Percentiles rank a stretch among this genome's conserved stretches.
These are phyloP conservation scores for Urocolius indicus DNA, from an alignment of 2,113 vertebrate species.

Conservation along the genomic window DNA sequence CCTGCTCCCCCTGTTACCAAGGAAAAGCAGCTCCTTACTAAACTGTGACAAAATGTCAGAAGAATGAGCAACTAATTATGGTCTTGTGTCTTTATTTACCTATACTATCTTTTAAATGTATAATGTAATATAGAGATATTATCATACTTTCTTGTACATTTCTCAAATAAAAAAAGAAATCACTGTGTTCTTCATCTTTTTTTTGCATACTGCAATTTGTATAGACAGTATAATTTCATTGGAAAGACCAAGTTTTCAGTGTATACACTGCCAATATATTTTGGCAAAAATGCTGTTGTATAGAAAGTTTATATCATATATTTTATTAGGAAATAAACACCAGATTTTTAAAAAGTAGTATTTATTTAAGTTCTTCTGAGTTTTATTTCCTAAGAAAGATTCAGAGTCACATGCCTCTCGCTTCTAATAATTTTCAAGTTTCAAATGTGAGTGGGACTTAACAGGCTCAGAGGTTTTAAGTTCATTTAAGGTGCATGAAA, in stretches of 20 bases:
- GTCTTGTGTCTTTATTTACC: not conserved
- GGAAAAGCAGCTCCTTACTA: too few relatives aligned
- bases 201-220: not conserved
- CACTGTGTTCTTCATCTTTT: not conserved
- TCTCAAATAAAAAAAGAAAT: constrained; percentile 13
- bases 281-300: not conserved
- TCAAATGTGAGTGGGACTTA: not conserved
- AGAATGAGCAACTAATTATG: not conserved
- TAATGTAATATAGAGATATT: not conserved
- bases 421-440: not conserved
- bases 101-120: not conserved
- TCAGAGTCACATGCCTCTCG: not conserved
- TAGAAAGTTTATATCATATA: not conserved
- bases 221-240: not conserved
- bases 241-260: not conserved
- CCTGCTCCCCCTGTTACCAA: too few relatives aligned
- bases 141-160: not conserved
- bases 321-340: not conserved
- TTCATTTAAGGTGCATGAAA: not conserved
- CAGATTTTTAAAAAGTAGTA: accelerated
- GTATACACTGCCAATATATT: not conserved
- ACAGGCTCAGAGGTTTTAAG: not conserved
- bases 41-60: not conserved
- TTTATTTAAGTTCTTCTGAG: not conserved
- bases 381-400: not conserved